These are phyloP conservation scores for Lepisosteus osseus DNA, from an alignment of 2,113 vertebrate species.

Conservation along the genomic window DNA sequence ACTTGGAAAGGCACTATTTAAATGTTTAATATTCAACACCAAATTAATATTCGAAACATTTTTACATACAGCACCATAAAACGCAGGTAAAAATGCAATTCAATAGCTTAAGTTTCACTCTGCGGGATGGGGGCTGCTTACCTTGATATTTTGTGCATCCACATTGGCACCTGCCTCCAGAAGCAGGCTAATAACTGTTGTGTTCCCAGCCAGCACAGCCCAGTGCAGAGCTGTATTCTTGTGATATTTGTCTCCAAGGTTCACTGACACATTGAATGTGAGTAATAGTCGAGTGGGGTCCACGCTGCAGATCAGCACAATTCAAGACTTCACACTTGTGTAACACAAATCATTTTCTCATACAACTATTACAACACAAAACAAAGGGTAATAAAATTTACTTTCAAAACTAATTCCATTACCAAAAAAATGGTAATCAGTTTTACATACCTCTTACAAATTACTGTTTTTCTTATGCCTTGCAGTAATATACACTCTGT, in stretches of 20 bases:
- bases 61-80: too few relatives aligned
- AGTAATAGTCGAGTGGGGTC: constrained; percentile 94
- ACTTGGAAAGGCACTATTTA: too few relatives aligned
- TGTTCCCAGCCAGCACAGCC: constrained; percentile 97
- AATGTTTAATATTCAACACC: too few relatives aligned
- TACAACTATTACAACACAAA: not conserved
- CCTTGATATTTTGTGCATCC: constrained; percentile 97
- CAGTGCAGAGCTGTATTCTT: constrained; percentile 98
- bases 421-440: too few relatives aligned
- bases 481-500: too few relatives aligned
- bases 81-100: too few relatives aligned
- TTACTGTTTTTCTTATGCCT: too few relatives aligned
- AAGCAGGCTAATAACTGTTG: constrained; percentile 96
- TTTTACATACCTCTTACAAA: too few relatives aligned
- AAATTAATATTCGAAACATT: too few relatives aligned
- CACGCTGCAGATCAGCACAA: constrained; percentile 70
- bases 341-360: not conserved
- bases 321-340: not conserved
- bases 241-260: constrained; percentile 98
- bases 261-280: constrained; percentile 97
- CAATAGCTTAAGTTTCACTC: too few relatives aligned
- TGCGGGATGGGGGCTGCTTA: constrained; percentile 37
- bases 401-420: too few relatives aligned
- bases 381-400: too few relatives aligned
- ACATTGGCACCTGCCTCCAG: constrained; percentile 94